Evolutionary conservation across 2,113 vertebrate species (phyloP).

Genomic region (Trachemys scripta): DNA sequence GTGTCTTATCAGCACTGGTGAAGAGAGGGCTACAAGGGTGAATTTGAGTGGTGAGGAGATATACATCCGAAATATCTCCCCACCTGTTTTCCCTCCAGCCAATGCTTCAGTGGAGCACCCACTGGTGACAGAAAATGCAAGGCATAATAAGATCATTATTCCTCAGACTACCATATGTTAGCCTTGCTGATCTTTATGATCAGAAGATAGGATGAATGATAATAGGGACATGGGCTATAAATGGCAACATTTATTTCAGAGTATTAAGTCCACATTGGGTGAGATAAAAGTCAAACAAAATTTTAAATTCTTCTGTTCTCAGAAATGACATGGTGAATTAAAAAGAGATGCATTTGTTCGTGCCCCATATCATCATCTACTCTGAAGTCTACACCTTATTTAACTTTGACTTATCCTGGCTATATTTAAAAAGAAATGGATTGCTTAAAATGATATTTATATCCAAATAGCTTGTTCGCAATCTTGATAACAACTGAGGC

Average conservation of each 20-base stretch:
- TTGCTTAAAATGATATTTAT: neutral
- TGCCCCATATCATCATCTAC: neutral
- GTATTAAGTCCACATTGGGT: neutral
- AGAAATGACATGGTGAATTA: rapidly evolving
- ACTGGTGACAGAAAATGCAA: slow-evolving; percentile 28
- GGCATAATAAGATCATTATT: slow-evolving; percentile 47
- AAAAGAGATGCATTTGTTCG: neutral
- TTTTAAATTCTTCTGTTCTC: neutral
- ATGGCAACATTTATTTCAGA: neutral
- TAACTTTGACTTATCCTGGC: neutral
- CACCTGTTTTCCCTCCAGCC: neutral
- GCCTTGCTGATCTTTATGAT: slow-evolving; percentile 29
- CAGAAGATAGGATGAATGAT: slow-evolving; percentile 12
- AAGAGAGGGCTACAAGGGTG: neutral
- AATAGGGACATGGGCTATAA: neutral
- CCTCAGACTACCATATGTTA: slow-evolving; percentile 20
- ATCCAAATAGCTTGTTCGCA: neutral
- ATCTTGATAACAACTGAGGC: neutral
- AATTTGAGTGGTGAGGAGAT: neutral
- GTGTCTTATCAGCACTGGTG: neutral
- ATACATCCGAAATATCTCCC: slow-evolving; percentile 5
- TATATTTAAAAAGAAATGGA: neutral
- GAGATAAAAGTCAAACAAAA: neutral
- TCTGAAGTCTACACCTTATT: neutral
- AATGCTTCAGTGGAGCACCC: neutral